Conservation (phyloP, 2,888 invertebrate species). For the Limnephilus rhombicus region DNA sequence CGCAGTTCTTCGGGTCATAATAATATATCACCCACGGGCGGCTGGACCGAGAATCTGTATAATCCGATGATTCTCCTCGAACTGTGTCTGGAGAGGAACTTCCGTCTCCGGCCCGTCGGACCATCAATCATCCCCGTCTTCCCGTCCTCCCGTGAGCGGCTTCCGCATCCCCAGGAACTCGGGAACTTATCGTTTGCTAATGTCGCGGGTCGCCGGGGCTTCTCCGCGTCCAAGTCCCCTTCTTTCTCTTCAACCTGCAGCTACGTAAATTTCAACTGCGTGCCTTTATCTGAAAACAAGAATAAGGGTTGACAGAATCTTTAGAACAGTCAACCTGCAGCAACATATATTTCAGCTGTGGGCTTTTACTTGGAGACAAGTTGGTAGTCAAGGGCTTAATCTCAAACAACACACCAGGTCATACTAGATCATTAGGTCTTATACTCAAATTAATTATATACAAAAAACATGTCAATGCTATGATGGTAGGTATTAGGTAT, state of each 20-base stretch:
- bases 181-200: conserved; percentile 40
- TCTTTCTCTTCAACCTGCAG: neutral
- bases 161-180: neutral
- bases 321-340: neutral
- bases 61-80: conserved; percentile 25
- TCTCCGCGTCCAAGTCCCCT: neutral
- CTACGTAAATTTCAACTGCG: neutral
- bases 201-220: conserved; percentile 12
- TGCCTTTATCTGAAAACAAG: neutral
- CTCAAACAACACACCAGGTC: no score
- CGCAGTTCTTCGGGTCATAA: neutral
- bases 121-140: conserved; percentile 13
- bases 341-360: no score
- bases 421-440: no score
- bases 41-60: conserved; percentile 45
- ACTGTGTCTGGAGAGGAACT: conserved; percentile 15
- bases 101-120: conserved; percentile 8
- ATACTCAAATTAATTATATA: no score
- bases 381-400: no score
- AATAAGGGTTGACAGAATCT: neutral
- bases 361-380: no score
- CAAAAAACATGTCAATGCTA: no score
- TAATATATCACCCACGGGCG: conserved; percentile 37
- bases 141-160: neutral
- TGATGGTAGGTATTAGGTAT: no score